Percentiles rank a stretch among this genome's conserved stretches.
Evolutionary conservation across 2,888 invertebrate species (phyloP).

Genomic region (Idaea dimidiata): DNA sequence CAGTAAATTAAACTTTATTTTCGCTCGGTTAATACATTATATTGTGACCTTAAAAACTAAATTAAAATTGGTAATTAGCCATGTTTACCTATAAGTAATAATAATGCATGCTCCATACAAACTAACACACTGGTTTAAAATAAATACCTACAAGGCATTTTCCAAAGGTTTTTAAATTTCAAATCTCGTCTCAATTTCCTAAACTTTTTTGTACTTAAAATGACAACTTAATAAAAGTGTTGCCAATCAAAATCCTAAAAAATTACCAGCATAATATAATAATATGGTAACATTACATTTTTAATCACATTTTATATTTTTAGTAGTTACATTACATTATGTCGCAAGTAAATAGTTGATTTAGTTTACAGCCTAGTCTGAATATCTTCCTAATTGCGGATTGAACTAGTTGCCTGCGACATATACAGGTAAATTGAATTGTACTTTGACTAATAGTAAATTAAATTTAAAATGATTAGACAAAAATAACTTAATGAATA

Average conservation of each 20-base stretch:
- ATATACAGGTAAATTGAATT: neutral
- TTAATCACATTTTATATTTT: slow-evolving; percentile 25
- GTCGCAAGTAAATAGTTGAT: too few species aligned
- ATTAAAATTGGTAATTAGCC: slow-evolving; percentile 74
- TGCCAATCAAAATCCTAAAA: slow-evolving; percentile 16
- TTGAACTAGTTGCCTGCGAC: too few species aligned
- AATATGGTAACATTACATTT: slow-evolving; percentile 43
- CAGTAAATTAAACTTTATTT: slow-evolving; percentile 31
- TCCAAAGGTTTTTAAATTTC: too few species aligned
- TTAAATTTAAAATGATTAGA: neutral
- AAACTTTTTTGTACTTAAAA: slow-evolving; percentile 51
- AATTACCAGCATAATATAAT: slow-evolving; percentile 3
- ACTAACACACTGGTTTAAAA: slow-evolving; percentile 55
- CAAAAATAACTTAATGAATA: too few species aligned
- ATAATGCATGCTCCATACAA: slow-evolving; percentile 44
- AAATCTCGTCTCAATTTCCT: neutral
- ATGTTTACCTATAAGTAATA: slow-evolving; percentile 43
- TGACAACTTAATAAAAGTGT: slow-evolving; percentile 23
- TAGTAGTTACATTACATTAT: neutral
- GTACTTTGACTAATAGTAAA: neutral
- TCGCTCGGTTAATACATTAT: slow-evolving; percentile 40
- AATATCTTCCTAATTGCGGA: too few species aligned
- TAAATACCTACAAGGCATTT: slow-evolving; percentile 6
- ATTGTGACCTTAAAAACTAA: slow-evolving; percentile 61
- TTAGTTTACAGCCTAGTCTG: too few species aligned